Evolutionary conservation across 2,797 vertebrate genomes (phyloP).

Genomic region (Tapera naevia): DNA sequence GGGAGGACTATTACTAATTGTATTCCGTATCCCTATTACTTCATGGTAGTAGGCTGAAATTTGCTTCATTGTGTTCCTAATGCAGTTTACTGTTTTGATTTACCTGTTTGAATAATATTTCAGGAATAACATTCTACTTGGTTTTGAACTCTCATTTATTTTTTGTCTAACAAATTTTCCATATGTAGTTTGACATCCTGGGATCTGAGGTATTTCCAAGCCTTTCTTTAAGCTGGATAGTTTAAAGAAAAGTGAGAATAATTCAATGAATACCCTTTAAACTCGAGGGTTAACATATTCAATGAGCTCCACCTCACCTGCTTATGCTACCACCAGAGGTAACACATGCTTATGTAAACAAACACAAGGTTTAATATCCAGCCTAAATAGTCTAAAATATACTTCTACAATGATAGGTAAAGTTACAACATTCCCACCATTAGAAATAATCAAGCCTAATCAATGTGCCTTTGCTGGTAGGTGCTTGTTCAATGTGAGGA

Average conservation of each 20-base stretch:
- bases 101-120: not conserved
- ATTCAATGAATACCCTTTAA: not conserved
- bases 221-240: not conserved
- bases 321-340: not conserved
- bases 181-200: not conserved
- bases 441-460: not conserved
- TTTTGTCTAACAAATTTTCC: not conserved
- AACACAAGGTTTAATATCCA: not conserved
- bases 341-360: not conserved
- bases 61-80: not conserved
- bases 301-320: not conserved
- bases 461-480: not conserved
- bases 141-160: not conserved
- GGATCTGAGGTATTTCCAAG: not conserved
- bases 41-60: not conserved
- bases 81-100: not conserved
- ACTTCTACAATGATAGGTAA: not conserved
- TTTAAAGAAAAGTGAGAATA: not conserved
- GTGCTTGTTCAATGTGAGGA: not conserved
- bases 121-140: not conserved
- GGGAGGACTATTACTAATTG: not conserved
- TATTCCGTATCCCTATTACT: not conserved
- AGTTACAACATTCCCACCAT: not conserved
- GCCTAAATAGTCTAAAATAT: not conserved
- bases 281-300: not conserved